Evolutionary conservation across 1,140 invertebrate genomes (phyloP).

Genomic region (Lutraria rhynchaena): DNA sequence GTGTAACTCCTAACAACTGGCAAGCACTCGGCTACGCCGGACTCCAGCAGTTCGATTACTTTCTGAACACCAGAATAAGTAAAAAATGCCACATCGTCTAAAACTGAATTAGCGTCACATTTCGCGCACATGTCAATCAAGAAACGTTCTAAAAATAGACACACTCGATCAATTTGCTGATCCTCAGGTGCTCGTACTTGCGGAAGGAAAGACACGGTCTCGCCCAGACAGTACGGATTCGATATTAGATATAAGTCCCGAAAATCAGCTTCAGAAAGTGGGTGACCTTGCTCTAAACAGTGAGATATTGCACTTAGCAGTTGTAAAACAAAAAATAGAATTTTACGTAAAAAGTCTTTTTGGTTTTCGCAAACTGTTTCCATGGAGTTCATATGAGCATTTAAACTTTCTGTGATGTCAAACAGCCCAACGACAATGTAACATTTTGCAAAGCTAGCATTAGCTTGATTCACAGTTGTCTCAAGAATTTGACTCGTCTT

Average conservation of each 20-base stretch:
- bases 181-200: constrained; percentile 71
- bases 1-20: constrained; percentile 72
- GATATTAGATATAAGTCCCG: constrained; percentile 74
- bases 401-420: constrained; percentile 74
- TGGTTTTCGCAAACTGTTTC: constrained; percentile 70
- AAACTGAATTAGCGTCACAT: constrained; percentile 58
- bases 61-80: constrained; percentile 64
- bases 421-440: constrained; percentile 71
- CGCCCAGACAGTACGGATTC: constrained; percentile 69
- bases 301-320: constrained; percentile 78
- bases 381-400: constrained; percentile 67
- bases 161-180: constrained; percentile 73
- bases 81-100: constrained; percentile 59
- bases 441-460: constrained; percentile 65
- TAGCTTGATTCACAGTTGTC: constrained; percentile 70
- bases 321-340: constrained; percentile 73
- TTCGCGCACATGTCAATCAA: constrained; percentile 66
- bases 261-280: constrained; percentile 73
- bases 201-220: constrained; percentile 75
- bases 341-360: constrained; percentile 67
- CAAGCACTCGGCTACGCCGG: constrained; percentile 69
- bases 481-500: constrained; percentile 75
- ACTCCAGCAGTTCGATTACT: constrained; percentile 70
- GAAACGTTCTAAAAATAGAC: constrained; percentile 73
- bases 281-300: constrained; percentile 76